phyloP scores from a whole-genome alignment of 2,888 invertebrate species.

The Drosophila robusta region DNA sequence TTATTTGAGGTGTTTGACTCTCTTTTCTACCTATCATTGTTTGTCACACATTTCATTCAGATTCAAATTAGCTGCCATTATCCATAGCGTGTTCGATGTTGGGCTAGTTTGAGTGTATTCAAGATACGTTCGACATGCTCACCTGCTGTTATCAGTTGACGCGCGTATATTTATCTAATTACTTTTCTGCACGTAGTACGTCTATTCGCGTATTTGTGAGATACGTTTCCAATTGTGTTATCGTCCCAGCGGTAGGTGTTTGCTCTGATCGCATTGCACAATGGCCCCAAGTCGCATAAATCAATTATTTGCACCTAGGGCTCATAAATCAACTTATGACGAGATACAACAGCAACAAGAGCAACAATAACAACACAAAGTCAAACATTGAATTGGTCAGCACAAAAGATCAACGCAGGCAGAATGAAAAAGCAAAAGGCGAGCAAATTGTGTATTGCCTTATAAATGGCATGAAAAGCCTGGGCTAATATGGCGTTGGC shows the following conservation, averaged over 20 bases:
- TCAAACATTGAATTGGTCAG: constrained; percentile 55
- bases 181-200: constrained; percentile 29
- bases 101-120: constrained; percentile 1
- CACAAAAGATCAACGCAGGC: constrained; percentile 28
- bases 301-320: constrained; percentile 77
- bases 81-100: too few relatives aligned
- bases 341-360: constrained; percentile 46
- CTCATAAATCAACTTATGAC: constrained; percentile 74
- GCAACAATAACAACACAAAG: constrained; percentile 21
- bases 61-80: constrained; percentile 12
- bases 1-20: constrained; percentile 22
- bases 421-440: constrained; percentile 38
- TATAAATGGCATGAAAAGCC: constrained; percentile 68
- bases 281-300: constrained; percentile 56
- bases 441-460: constrained; percentile 59
- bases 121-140: constrained; percentile 5
- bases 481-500: constrained; percentile 73
- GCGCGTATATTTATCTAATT: constrained; percentile 50
- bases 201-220: constrained; percentile 31
- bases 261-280: constrained; percentile 26
- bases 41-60: constrained; percentile 7
- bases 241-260: constrained; percentile 31
- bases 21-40: constrained; percentile 2
- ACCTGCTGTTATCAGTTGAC: constrained; percentile 21
- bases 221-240: constrained; percentile 36